Conservation (phyloP, 1,140 invertebrate genomes). For the Lithobius niger region DNA sequence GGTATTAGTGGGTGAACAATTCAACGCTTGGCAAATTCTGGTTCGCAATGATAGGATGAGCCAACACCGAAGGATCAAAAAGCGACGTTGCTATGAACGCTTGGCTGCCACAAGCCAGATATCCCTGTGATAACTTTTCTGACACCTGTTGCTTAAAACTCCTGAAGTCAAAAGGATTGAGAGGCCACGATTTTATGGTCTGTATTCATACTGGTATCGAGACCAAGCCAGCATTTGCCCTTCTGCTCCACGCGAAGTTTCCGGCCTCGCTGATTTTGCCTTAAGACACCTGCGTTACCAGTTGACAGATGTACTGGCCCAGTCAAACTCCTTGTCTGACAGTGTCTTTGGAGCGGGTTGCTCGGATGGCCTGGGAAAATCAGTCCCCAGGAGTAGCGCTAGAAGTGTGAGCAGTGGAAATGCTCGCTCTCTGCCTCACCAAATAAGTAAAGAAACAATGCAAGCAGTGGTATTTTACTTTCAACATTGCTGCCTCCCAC, state of each 20-base stretch:
- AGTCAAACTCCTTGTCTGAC: no score
- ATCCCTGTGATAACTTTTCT: constrained; percentile 26
- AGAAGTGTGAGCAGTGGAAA: no score
- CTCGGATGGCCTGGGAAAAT: no score
- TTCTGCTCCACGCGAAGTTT: constrained; percentile 72
- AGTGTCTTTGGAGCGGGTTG: no score
- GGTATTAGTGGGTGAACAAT: constrained; percentile 40
- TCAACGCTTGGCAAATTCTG: no score
- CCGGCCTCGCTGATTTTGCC: constrained; percentile 66
- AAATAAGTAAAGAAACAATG: no score
- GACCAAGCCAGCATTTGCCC: constrained; percentile 65
- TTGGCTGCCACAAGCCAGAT: constrained; percentile 42
- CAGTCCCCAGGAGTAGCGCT: no score
- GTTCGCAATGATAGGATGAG: constrained; percentile 42
- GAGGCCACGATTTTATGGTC: constrained; percentile 63
- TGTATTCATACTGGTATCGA: constrained; percentile 56
- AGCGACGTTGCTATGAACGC: constrained; percentile 42
- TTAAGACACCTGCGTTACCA: constrained; percentile 75
- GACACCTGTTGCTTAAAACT: constrained; percentile 18
- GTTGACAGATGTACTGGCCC: constrained; percentile 68
- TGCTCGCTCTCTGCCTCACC: no score
- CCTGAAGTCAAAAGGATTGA: constrained; percentile 53
- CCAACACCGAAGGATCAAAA: constrained; percentile 43
- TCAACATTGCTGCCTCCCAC: no score
- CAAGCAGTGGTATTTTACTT: no score